A percentile compares a stretch with the other conserved stretches of the same genome.
Evolutionary conservation across 2,888 invertebrate species (phyloP).

Genomic region (Acanthosepion esculentum): DNA sequence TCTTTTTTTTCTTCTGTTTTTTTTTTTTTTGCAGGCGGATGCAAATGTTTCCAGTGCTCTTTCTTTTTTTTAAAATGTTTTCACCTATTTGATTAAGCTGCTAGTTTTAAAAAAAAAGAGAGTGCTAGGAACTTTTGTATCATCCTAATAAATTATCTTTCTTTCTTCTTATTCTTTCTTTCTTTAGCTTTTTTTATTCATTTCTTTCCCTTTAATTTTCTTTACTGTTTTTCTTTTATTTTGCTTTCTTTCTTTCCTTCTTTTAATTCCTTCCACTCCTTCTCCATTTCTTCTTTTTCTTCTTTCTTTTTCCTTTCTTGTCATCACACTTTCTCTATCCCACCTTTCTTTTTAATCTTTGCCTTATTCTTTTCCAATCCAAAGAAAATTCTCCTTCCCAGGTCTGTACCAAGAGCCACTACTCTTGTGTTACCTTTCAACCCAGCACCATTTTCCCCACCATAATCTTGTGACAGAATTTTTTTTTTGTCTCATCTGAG

Average conservation of each 20-base stretch:
- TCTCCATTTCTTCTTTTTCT: background rate
- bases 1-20: too few species aligned
- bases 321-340: background rate
- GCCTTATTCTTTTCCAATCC: background rate
- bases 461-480: slow-evolving; percentile 13
- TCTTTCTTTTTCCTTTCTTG: background rate
- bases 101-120: too few species aligned
- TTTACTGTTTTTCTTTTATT: background rate
- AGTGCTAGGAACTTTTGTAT: too few species aligned
- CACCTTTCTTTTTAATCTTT: background rate
- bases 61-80: too few species aligned
- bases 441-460: background rate
- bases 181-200: background rate
- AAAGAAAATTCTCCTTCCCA: background rate
- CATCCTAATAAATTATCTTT: too few species aligned
- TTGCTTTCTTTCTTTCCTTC: background rate
- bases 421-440: background rate
- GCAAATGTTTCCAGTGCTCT: too few species aligned
- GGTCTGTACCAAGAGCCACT: background rate
- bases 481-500: background rate
- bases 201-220: background rate
- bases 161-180: background rate
- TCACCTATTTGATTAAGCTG: too few species aligned
- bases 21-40: too few species aligned
- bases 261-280: background rate